Conservation (phyloP, 2,113 vertebrate species). For the Pangasianodon gigas region DNA sequence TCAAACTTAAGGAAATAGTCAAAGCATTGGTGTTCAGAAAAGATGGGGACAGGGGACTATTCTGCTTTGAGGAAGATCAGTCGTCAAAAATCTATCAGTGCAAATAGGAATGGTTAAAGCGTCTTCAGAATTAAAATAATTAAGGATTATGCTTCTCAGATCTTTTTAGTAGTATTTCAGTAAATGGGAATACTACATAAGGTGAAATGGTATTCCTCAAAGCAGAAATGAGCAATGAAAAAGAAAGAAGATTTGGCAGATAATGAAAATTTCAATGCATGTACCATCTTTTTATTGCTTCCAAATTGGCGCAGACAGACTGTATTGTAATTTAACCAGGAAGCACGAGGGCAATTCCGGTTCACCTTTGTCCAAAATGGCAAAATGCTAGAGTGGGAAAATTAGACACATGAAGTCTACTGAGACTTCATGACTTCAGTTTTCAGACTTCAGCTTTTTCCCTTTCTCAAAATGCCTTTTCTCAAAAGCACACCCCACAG, state of each 20-base stretch:
- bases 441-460: constrained; percentile 54
- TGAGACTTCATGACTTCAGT: not conserved
- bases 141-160: not conserved
- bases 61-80: constrained; percentile 27
- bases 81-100: not conserved
- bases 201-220: not conserved
- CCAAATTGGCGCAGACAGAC: not conserved
- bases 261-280: not conserved
- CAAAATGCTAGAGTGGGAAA: not conserved
- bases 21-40: constrained; percentile 18
- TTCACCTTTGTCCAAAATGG: constrained; percentile 41
- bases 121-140: not conserved
- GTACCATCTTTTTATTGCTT: not conserved
- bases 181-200: not conserved
- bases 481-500: constrained; percentile 62
- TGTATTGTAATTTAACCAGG: constrained; percentile 6
- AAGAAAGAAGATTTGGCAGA: not conserved
- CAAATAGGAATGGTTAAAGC: not conserved
- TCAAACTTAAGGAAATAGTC: constrained; percentile 46
- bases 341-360: not conserved
- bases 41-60: constrained; percentile 28
- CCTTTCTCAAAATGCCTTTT: constrained; percentile 28
- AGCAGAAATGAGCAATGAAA: not conserved
- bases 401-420: constrained; percentile 1
- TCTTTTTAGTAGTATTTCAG: not conserved